Evolutionary conservation across 37 sponge, comb jelly and placozoan genomes (phyloP).

Genomic region (Theonella swinhoei): DNA sequence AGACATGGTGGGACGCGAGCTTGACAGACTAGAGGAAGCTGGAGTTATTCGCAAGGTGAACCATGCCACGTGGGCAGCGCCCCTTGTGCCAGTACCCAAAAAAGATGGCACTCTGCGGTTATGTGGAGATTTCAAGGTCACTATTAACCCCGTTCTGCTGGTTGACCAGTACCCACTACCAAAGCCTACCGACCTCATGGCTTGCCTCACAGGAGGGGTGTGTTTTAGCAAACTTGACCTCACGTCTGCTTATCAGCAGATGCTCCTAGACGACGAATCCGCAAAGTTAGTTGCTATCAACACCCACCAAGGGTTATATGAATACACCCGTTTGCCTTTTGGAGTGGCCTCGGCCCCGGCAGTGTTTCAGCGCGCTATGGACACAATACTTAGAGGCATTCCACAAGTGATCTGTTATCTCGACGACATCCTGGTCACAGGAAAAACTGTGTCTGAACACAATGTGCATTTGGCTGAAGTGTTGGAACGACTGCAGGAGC

Average conservation of each 20-base stretch:
- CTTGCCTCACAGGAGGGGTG: not conserved
- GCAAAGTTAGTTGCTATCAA: no score
- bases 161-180: no score
- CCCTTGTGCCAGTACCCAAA: not conserved
- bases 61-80: not conserved
- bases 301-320: conserved; percentile 26
- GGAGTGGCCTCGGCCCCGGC: no score
- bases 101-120: not conserved
- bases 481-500: conserved; percentile 7
- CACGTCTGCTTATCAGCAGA: not conserved
- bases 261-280: not conserved
- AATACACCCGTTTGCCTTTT: conserved; percentile 27
- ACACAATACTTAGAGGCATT: conserved; percentile 21
- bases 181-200: not conserved
- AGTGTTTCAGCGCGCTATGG: conserved; percentile 37
- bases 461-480: conserved; percentile 33
- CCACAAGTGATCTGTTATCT: conserved; percentile 5
- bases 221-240: not conserved
- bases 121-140: not conserved
- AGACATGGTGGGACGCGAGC: not conserved
- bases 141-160: not conserved
- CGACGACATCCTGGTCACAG: conserved; percentile 30
- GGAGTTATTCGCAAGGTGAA: not conserved
- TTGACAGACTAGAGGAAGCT: not conserved
- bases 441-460: conserved; percentile 22